A percentile compares a stretch with the other conserved stretches of the same genome.
phyloP scores from a whole-genome alignment of 2,113 vertebrate species.

The Cyanoramphus novaezelandiae region DNA sequence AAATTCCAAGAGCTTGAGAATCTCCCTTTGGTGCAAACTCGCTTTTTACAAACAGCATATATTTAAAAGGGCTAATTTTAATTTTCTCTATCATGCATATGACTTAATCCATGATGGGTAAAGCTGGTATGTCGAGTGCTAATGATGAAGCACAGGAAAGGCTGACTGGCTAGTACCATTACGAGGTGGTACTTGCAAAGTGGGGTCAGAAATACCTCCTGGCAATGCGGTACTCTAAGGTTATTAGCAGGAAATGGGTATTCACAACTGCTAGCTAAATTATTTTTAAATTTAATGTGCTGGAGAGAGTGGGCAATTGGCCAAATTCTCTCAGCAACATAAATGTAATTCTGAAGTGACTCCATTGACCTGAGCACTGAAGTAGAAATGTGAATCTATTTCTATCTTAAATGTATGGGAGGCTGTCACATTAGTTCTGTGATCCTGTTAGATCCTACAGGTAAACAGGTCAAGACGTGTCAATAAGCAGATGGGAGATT shows the following conservation, averaged over 20 bases:
- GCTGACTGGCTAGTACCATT: background rate
- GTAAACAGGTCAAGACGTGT: background rate
- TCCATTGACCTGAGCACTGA: conserved; percentile 37
- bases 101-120: background rate
- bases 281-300: conserved; percentile 33
- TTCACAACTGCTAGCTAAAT: conserved; percentile 14
- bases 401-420: conserved; percentile 13
- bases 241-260: conserved; percentile 26
- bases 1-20: background rate
- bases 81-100: background rate
- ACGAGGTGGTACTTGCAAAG: background rate
- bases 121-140: background rate
- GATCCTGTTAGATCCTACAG: conserved; percentile 14
- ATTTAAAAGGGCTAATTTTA: background rate
- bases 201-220: background rate
- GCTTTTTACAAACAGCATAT: background rate
- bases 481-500: background rate
- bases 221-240: background rate
- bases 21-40: background rate
- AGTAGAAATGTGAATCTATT: conserved; percentile 46
- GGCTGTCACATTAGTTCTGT: background rate
- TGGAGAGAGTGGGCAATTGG: background rate
- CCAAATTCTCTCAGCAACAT: background rate
- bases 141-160: background rate
- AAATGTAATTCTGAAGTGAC: conserved; percentile 34